Evolutionary conservation across 2,888 invertebrate species (phyloP), one percentile per base, ranked within the genome.

Genomic region (Acholoe squamosa): DNA sequence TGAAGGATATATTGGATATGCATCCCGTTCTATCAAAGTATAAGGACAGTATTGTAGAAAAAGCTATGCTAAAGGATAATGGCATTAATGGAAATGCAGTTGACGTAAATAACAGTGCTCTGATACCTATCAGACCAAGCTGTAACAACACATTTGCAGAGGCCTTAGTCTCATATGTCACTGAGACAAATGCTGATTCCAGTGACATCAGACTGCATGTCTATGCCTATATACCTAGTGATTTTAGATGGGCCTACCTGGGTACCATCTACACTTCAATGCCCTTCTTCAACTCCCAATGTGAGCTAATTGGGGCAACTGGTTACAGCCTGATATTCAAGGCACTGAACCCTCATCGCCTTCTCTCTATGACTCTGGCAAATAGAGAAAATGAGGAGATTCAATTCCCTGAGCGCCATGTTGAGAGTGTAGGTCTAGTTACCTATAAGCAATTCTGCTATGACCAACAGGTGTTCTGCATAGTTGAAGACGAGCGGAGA

Each of bases 401-500:
- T 25, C 86, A 52, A 0, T 54, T 54, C 14, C 86, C 86, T 3
- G 54, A 28, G 52, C 25, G 86, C 16, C 56, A 52, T 28, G 25
- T 28, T 12, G 86, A 54, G 0, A 52, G 56, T 54, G 52, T 86
- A 1, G 86, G 86, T n/a, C 54, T 86, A 12, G 86, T 86, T 28
- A 86, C 86, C 52, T 86, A 86, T 54, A 86, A 86, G 22, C 86
- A 52, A 28, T 86, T 86, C 86, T 86, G 86, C 25, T 86, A 28
- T 25, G 56, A 86, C 25, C 86, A 86, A 28, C 52, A 54, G 54
- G 28, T 86, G 28, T 86, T 86, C 56, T 86, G 86, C 28, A 86
- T 86, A 1, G 54, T 86, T 22, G 86, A 86, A 28, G 86, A 86
- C 7, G 86, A 86, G 31, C 86, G 86, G 52, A 84, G 84, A 25